phyloP scores from a whole-genome alignment of 2,888 invertebrate genomes.

The Hirtodrosophila duncani region DNA sequence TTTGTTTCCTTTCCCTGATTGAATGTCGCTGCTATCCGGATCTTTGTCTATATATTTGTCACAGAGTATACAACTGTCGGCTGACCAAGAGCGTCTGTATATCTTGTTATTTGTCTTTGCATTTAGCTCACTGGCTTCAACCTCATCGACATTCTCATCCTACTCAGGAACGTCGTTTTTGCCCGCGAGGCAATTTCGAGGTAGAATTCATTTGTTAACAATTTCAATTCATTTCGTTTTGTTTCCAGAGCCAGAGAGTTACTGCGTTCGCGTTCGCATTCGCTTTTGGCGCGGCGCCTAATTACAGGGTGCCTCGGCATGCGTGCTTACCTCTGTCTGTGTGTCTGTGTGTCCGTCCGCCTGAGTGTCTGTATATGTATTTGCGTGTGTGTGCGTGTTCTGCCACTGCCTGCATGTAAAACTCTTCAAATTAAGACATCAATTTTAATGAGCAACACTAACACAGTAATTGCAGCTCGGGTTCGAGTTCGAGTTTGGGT shows the following conservation, averaged over 20 bases:
- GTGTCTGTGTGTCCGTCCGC: slow-evolving; percentile 18
- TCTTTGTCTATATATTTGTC: too few species aligned
- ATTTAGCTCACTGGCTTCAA: slow-evolving; percentile 39
- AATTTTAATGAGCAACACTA: slow-evolving; percentile 70
- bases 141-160: slow-evolving; percentile 10
- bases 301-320: slow-evolving; percentile 58
- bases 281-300: slow-evolving; percentile 55
- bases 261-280: not conserved
- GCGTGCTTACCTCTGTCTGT: slow-evolving; percentile 13
- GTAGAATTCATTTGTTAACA: slow-evolving; percentile 68
- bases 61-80: slow-evolving; percentile 12
- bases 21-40: slow-evolving; percentile 29
- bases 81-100: too few species aligned
- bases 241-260: slow-evolving; percentile 1
- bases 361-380: slow-evolving; percentile 4
- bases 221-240: slow-evolving; percentile 55
- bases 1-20: too few species aligned
- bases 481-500: too few species aligned
- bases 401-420: slow-evolving; percentile 41
- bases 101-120: slow-evolving; percentile 65
- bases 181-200: slow-evolving; percentile 60
- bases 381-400: slow-evolving; percentile 19
- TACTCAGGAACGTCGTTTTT: slow-evolving; percentile 12
- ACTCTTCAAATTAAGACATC: slow-evolving; percentile 67
- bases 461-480: slow-evolving; percentile 58